Conservation (phyloP, 2,888 invertebrate species). For the Andrena chrysosceles region DNA sequence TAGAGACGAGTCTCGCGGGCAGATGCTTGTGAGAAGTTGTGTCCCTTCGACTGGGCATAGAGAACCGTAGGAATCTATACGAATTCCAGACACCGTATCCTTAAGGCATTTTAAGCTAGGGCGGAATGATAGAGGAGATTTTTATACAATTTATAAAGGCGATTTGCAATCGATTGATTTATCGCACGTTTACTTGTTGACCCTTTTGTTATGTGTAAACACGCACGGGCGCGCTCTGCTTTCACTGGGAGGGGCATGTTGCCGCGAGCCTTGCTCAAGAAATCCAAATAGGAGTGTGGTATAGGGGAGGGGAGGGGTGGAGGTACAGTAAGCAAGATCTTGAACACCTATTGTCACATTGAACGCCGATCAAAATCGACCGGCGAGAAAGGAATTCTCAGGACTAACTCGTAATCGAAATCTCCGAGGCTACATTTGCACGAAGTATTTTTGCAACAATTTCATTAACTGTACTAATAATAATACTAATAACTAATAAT, state of each 20-base stretch:
- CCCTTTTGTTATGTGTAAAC: slow-evolving; percentile 59
- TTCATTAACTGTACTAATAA: neutral
- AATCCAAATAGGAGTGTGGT: slow-evolving; percentile 16
- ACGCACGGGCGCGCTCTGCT: slow-evolving; percentile 40
- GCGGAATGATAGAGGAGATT: slow-evolving; percentile 68
- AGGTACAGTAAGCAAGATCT: neutral
- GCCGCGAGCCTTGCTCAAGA: slow-evolving; percentile 35
- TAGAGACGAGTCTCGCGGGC: slow-evolving; percentile 36
- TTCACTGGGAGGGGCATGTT: slow-evolving; percentile 35
- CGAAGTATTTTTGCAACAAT: slow-evolving; percentile 2
- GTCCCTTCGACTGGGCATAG: slow-evolving; percentile 46
- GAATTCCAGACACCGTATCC: slow-evolving; percentile 63
- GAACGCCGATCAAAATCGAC: slow-evolving; percentile 5
- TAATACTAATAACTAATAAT: neutral
- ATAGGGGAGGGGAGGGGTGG: too few relatives aligned
- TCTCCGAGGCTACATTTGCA: neutral
- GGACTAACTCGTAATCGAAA: too few relatives aligned
- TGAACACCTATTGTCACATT: slow-evolving; percentile 8
- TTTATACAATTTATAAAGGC: slow-evolving; percentile 77
- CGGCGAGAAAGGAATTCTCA: too few relatives aligned
- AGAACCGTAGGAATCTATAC: slow-evolving; percentile 60
- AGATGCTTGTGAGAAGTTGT: slow-evolving; percentile 18
- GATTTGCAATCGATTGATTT: slow-evolving; percentile 73
- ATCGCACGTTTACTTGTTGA: slow-evolving; percentile 68
- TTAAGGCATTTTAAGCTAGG: slow-evolving; percentile 73